These are phyloP conservation scores for Anoura caudifer DNA, from an alignment of 2,113 vertebrate species.

Conservation along the genomic window DNA sequence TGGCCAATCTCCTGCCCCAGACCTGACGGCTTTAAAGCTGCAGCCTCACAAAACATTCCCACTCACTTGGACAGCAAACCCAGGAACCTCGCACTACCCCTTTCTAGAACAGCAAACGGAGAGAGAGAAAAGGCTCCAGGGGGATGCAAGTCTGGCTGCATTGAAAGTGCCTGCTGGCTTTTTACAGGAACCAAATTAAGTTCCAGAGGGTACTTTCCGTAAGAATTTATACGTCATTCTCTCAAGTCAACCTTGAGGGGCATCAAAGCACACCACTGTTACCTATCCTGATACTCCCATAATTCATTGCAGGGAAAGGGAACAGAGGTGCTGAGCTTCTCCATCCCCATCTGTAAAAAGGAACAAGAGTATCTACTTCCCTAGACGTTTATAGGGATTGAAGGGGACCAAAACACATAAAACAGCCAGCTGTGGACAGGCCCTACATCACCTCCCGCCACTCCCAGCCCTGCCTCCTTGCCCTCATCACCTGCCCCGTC, in stretches of 20 bases:
- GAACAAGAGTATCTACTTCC: neutral
- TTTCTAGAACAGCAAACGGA: neutral
- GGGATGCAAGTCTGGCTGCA: neutral
- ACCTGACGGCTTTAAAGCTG: neutral
- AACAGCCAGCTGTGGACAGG: neutral
- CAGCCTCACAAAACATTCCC: neutral
- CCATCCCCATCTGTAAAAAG: neutral
- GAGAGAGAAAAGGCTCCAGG: neutral
- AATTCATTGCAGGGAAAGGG: neutral
- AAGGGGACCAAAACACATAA: neutral
- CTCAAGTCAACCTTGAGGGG: neutral
- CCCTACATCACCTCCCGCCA: neutral
- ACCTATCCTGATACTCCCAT: neutral
- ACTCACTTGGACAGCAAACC: neutral
- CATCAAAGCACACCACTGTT: neutral
- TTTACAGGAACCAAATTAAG: neutral
- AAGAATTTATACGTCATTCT: neutral
- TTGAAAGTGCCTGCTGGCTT: neutral
- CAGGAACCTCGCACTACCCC: neutral
- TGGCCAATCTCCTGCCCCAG: neutral
- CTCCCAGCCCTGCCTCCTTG: neutral
- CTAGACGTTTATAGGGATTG: neutral
- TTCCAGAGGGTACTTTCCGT: neutral
- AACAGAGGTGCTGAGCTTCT: neutral
- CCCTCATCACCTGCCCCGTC: neutral